phyloP scores from a whole-genome alignment of 92 coral and sea anemone genomes.

The Epizoanthus illoricatus region DNA sequence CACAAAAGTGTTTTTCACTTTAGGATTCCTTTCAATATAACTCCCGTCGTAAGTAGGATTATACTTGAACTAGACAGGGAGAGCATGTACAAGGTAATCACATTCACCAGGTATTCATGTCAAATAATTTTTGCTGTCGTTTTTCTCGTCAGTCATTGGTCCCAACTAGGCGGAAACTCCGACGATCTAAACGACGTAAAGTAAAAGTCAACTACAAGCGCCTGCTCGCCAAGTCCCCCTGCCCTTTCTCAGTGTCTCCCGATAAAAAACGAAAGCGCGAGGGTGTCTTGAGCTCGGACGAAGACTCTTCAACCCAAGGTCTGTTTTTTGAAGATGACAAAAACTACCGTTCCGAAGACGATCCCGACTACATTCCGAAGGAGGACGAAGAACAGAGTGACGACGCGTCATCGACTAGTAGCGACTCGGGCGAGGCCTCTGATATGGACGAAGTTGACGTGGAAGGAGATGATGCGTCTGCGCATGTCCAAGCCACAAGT shows the following conservation, averaged over 20 bases:
- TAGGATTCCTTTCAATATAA: too few species aligned
- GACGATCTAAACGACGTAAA: slow-evolving; percentile 44
- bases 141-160: slow-evolving; percentile 33
- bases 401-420: not conserved
- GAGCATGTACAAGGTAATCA: too few species aligned
- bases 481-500: slow-evolving; percentile 5
- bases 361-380: slow-evolving; percentile 79
- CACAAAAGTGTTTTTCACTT: too few species aligned
- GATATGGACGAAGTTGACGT: slow-evolving; percentile 31
- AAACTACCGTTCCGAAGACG: slow-evolving; percentile 80
- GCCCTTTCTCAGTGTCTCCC: slow-evolving; percentile 62
- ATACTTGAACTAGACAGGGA: too few species aligned
- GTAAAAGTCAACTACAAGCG: slow-evolving; percentile 37
- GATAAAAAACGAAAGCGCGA: slow-evolving; percentile 81
- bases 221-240: slow-evolving; percentile 17
- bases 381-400: slow-evolving; percentile 50
- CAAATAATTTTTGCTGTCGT: not conserved
- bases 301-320: slow-evolving; percentile 46
- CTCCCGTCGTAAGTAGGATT: too few species aligned
- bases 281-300: slow-evolving; percentile 49
- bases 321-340: slow-evolving; percentile 58
- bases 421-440: slow-evolving; percentile 21
- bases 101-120: not conserved
- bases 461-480: not conserved
- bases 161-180: slow-evolving; percentile 19